Evolutionary conservation across 35 echinoderm and acorn worm species (phyloP).

Genomic region (Heliocidaris tuberculata): DNA sequence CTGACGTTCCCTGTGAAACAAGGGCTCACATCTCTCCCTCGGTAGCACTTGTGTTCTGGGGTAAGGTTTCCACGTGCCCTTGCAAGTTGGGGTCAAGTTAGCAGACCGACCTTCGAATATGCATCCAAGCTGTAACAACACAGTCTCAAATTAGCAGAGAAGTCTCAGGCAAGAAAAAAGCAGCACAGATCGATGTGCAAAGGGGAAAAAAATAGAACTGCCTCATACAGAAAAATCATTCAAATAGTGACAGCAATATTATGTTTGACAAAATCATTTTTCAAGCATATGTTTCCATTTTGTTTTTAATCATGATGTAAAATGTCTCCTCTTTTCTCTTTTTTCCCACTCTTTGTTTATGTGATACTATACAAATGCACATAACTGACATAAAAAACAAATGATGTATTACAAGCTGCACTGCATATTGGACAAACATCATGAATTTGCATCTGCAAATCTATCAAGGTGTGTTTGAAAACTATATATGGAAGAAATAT

Average conservation of each 20-base stretch:
- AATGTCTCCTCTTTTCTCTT: too few relatives aligned
- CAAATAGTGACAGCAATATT: neutral
- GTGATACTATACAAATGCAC: too few relatives aligned
- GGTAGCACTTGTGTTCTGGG: neutral
- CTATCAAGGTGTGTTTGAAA: too few relatives aligned
- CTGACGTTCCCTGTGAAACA: neutral
- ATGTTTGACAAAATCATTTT: too few relatives aligned
- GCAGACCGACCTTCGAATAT: neutral
- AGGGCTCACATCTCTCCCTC: neutral
- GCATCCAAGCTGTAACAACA: slow-evolving; percentile 37
- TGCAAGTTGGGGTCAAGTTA: neutral
- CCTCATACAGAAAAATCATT: neutral
- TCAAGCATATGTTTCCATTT: too few relatives aligned
- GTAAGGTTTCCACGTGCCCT: slow-evolving; percentile 24
- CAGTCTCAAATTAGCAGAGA: neutral
- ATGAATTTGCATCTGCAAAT: too few relatives aligned
- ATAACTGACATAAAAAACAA: too few relatives aligned
- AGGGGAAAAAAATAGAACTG: neutral
- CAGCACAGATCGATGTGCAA: neutral
- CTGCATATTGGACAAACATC: too few relatives aligned
- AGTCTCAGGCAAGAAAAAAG: neutral
- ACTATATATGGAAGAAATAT: too few relatives aligned
- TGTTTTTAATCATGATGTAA: too few relatives aligned
- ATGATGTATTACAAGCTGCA: too few relatives aligned
- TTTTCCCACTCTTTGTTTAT: too few relatives aligned